Percentiles rank a stretch among this genome's conserved stretches.
These are phyloP conservation scores for Alectoris magna DNA, from an alignment of 2,797 vertebrate genomes.

Conservation along the genomic window DNA sequence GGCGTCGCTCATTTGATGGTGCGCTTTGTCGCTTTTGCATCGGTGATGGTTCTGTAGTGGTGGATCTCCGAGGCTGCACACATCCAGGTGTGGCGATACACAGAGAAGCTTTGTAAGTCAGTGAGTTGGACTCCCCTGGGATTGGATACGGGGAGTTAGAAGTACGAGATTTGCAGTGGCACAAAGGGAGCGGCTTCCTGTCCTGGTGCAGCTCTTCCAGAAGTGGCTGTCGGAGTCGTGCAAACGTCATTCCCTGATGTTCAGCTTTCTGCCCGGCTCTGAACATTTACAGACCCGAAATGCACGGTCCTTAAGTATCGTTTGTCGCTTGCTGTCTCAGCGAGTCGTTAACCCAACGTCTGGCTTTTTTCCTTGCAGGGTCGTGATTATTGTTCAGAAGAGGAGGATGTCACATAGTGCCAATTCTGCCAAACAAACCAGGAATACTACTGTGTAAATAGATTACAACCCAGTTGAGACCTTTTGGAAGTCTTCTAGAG, in stretches of 20 bases:
- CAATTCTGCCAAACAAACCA: constrained; percentile 43
- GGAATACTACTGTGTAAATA: constrained; percentile 85
- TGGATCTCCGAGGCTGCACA: background rate
- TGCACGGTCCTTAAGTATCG: fast-evolving
- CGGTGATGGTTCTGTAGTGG: fast-evolving
- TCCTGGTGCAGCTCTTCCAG: background rate
- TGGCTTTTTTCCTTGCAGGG: constrained; percentile 81
- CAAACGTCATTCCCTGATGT: background rate
- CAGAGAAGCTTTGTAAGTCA: background rate
- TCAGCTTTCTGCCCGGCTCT: background rate
- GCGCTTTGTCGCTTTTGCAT: background rate
- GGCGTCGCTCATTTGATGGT: background rate
- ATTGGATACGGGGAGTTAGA: background rate
- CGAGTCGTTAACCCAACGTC: background rate
- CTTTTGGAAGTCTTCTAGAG: constrained; percentile 77
- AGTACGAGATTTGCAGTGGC: background rate
- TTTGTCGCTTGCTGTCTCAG: background rate
- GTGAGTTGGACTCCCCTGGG: background rate
- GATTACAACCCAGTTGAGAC: constrained; percentile 78
- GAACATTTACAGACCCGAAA: background rate
- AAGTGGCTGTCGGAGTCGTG: background rate
- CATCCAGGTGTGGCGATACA: background rate
- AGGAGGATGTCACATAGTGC: constrained; percentile 89
- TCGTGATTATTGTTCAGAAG: constrained; percentile 96
- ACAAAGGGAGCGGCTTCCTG: background rate